Evolutionary conservation across 2,113 vertebrate genomes (phyloP).

Genomic region (Crypturellus undulatus): DNA sequence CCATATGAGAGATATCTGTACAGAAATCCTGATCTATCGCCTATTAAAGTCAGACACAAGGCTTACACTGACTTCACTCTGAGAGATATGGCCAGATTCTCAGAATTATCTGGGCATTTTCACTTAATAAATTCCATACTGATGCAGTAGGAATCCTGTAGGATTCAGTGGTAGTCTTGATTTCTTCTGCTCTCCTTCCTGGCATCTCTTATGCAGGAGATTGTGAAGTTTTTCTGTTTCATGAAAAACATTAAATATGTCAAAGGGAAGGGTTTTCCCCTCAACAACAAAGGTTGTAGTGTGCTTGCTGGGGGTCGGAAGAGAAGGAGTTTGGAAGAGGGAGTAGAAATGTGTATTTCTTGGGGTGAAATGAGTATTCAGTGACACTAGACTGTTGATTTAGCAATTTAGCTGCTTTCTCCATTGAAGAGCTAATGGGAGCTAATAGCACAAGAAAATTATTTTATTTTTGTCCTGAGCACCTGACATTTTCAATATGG

Average conservation of each 20-base stretch:
- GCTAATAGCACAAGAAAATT: neutral
- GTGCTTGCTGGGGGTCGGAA: neutral
- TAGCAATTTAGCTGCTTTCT: fast-evolving
- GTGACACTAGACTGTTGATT: neutral
- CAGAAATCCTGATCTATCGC: fast-evolving
- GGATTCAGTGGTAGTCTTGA: fast-evolving
- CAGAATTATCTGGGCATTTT: neutral
- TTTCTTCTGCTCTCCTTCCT: neutral
- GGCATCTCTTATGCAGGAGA: fast-evolving
- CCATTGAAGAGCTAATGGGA: neutral
- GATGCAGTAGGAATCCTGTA: neutral
- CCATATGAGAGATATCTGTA: fast-evolving
- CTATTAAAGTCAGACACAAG: neutral
- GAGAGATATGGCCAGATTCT: neutral
- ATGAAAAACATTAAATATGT: neutral
- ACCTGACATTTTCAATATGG: neutral
- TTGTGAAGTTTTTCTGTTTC: neutral
- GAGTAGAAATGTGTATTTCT: neutral
- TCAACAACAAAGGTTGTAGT: neutral
- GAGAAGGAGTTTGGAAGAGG: neutral
- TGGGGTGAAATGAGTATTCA: neutral
- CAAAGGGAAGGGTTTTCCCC: neutral
- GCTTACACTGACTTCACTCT: neutral
- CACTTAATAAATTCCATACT: neutral
- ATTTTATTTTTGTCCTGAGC: neutral